Base-by-base conservation (phyloP, 2,888 invertebrate genomes). In the Cartodere bifasciata region DNA sequence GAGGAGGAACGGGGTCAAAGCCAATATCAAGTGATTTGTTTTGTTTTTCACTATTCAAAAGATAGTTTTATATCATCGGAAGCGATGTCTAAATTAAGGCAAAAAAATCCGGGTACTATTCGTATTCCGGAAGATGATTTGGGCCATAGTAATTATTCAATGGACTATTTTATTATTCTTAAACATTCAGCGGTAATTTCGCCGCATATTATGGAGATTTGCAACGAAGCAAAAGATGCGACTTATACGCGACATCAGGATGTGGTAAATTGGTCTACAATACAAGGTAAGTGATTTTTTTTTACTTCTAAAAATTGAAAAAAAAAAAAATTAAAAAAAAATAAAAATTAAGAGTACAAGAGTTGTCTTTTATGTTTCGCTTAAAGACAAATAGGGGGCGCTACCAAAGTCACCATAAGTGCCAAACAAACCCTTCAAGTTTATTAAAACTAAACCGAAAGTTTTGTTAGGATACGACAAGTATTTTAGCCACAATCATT, bases 1-100 rank as follows among this genome's bases (percentile, higher is more conserved):
- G 92, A 94, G 55, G 91, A 92, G 55, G 92, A 94, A 56, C 69
- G 87, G 29, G 88, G 88, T 1, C 87, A 91, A 57, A 77, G 72
- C 49, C 85, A 85, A 39, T 80, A 82, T 56, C 88, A 90, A 64
- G 83, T 82, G 4, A 73, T 92, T 61, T 94, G 94, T 58, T 92
- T 92, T 58, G 75, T 91, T 7, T 83, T 83, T 31, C 84, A 86
- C 53, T 85, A 88, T 47, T 77, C 80, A 31, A 88, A 87, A 62
- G 84, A 86, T 44, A 90, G 91, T 51, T 94, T 92, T 56, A 92
- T 94, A 51, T 87, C 92, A 3, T 84, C 92, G 3, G 94, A 94
- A 63, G 92, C 92, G 12, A 92, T 94, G 88, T 84, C 91, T 17
- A 94, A 94, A 58, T 63, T 94, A 29, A 70, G 92, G 56, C 94